Evolutionary conservation across 2,797 vertebrate genomes (phyloP), one percentile per base, ranked within the genome.

Genomic region (Lutra lutra): DNA sequence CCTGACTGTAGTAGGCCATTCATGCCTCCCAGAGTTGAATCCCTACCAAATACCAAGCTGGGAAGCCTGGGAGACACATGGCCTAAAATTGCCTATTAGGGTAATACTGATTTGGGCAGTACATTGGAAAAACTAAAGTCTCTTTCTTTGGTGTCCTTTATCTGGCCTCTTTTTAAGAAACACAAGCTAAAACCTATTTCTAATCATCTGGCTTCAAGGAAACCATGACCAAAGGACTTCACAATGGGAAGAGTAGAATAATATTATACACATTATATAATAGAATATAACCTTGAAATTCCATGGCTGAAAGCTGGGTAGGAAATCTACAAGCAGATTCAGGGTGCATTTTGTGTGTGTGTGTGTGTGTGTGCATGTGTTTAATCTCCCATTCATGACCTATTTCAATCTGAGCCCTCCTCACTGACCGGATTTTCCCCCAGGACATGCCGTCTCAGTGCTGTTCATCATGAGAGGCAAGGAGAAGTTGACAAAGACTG

Each of bases 271-370:
- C 13, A 78, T 68, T 62, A 29, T 27, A 35, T 11, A 86, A 35
- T 12, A 86, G 54, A 86, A 78, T 54, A 88, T 60, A 72, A 91
- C 32, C 60, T 66, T 32, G 58, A 88, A 97, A 87, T 64, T 78
- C 20, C 62, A 64, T n/a, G 60, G 23, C 7, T 29, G 13, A 84
- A 75, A 83, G 7, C n/a, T 35, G 46, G 80, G 5, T n/a, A 43
- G 46, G 29, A 12, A 92, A 92, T 38, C 10, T 25, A 27, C 0
- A 27, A 72, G n/a, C n/a, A 56, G 43, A 89, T 66, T 80, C 32
- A 29, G 32, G 56, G 40, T 6, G 15, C n/a, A 54, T 54, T 54
- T 11, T 35, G 35, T 70, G 56, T 58, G 56, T 91, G 21, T 35
- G 35, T 70, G 56, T 58, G 56, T 91, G 21, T 25, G 56, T 11